Conservation (phyloP, 2,113 vertebrate genomes). For the Rutilus rutilus region DNA sequence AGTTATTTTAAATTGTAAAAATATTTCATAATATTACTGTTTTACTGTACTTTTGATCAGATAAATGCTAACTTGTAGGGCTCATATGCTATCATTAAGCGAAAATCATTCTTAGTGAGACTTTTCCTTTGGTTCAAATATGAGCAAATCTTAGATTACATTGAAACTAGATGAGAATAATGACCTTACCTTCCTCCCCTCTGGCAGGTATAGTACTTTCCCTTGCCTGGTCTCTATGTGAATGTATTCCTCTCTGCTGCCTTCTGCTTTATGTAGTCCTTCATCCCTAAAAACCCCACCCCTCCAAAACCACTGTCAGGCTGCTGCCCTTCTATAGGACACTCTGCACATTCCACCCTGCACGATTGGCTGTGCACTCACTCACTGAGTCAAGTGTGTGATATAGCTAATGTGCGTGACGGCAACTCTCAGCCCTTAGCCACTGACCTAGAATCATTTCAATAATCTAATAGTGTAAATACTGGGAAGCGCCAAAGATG, state of each 20-base stretch:
- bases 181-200: slow-evolving; percentile 2
- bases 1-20: neutral
- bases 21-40: neutral
- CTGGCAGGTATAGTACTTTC: neutral
- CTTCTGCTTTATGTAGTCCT: slow-evolving; percentile 60
- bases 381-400: slow-evolving; percentile 61
- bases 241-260: slow-evolving; percentile 58
- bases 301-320: slow-evolving; percentile 22
- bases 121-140: neutral
- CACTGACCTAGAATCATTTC: slow-evolving; percentile 45
- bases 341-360: slow-evolving; percentile 74
- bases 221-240: neutral
- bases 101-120: neutral
- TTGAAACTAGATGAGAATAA: neutral
- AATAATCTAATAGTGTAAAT: neutral
- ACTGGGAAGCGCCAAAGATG: neutral
- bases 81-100: neutral
- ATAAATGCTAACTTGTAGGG: neutral
- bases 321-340: slow-evolving; percentile 67
- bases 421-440: slow-evolving; percentile 39
- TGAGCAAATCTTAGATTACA: neutral
- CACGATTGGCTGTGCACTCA: slow-evolving; percentile 74
- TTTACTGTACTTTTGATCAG: too few species aligned
- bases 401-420: slow-evolving; percentile 49
- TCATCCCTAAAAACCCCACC: slow-evolving; percentile 29